Evolutionary conservation across 2,797 vertebrate genomes (phyloP).

Genomic region (Diplodus sargus): DNA sequence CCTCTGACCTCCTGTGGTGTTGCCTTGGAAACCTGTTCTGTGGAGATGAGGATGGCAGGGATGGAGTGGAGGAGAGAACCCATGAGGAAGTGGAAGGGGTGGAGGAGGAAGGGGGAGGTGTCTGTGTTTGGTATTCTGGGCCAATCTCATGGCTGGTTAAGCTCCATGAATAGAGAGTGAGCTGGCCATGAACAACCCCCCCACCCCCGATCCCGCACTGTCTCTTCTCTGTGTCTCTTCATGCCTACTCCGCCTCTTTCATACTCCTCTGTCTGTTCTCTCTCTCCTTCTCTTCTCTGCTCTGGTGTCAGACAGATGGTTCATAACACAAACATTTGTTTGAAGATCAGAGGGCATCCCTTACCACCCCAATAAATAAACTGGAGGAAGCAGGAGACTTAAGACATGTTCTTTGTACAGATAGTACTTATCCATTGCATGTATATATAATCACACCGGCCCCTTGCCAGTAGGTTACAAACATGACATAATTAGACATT

Average conservation of each 20-base stretch:
- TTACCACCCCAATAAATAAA: conserved; percentile 87
- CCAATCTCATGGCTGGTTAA: conserved; percentile 97
- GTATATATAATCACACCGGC: conserved; percentile 38
- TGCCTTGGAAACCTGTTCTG: conserved; percentile 92
- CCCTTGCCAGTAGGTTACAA: not conserved
- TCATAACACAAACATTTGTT: conserved; percentile 93
- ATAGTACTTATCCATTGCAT: conserved; percentile 90
- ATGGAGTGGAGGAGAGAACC: conserved; percentile 36
- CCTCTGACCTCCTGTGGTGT: conserved; percentile 94
- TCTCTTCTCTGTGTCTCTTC: conserved; percentile 46
- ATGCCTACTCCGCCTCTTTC: conserved; percentile 35
- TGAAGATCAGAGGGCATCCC: conserved; percentile 89
- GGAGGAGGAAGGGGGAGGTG: conserved; percentile 83
- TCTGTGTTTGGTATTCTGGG: conserved; percentile 93
- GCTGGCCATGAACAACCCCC: conserved; percentile 86
- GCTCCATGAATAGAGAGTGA: conserved; percentile 95
- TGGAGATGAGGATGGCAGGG: conserved; percentile 59
- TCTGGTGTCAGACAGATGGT: conserved; percentile 90
- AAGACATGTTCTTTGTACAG: conserved; percentile 35
- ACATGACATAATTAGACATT: not conserved
- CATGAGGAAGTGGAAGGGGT: conserved; percentile 20
- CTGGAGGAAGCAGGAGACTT: conserved; percentile 36
- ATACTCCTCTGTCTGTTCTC: conserved; percentile 33
- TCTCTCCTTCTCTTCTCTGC: conserved; percentile 44
- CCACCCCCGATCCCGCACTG: conserved; percentile 26